Evolutionary conservation across 2,797 vertebrate species (phyloP), one percentile per base, ranked within the genome.

Genomic region (Spea hammondii): DNA sequence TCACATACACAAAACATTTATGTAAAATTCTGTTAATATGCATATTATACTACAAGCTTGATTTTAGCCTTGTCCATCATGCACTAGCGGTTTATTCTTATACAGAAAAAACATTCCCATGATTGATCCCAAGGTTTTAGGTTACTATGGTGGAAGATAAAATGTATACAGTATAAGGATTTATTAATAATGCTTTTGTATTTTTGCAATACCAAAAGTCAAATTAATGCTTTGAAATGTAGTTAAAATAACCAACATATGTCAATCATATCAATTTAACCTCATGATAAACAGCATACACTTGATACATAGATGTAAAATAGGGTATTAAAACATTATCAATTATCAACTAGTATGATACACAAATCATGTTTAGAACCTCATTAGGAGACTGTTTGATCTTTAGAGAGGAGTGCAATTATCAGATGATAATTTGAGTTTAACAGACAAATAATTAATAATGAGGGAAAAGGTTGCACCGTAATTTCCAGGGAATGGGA

Each of bases 381-480:
- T 71, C 76, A 72, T 78, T 78, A 78, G 46, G 49, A 72, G 64
- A 72, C 65, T 78, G 51, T 8, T 49, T 78, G 13, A 14, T 17
- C 14, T 8, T 66, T 66, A 78, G 13, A 70, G 54, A 65, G 65
- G 59, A n/a, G 44, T 49, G 72, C 62, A 55, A 55, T 65, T 54
- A 72, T 72, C 49, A 65, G n/a, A 55, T 72, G 45, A 12, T 53
- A 71, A 78, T 72, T 47, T 78, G 10, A 53, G 57, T 51, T 6
- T 64, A 64, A 45, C 32, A 69, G 47, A 53, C 59, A 64, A 57
- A 65, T 70, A 70, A 70, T 62, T 70, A 70, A 54, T 65, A 71
- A 50, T 14, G 49, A 70, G 13, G 44, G 12, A 71, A 64, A 46
- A 71, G 6, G n/a, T 53, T 65, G 32, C 50, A 74, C 5, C 12